Evolutionary conservation across 1,140 invertebrate species (phyloP).

Genomic region (Drosophila murphyi): DNA sequence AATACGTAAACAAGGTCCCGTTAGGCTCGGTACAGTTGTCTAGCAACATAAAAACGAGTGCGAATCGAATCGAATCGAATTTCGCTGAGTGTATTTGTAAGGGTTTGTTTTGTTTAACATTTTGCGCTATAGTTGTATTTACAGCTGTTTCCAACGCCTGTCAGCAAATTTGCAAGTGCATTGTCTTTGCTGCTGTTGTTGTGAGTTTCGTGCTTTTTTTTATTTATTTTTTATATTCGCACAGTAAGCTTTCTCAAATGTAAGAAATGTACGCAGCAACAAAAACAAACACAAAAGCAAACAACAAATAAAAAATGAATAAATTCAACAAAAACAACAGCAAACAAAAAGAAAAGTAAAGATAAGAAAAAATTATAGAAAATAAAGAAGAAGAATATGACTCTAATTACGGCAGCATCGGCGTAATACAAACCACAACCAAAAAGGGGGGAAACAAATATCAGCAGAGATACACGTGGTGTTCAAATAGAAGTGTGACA

Average conservation of each 20-base stretch:
- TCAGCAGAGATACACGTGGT: not conserved
- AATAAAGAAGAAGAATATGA: conserved; percentile 19
- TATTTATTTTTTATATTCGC: conserved; percentile 5
- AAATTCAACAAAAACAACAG: not conserved
- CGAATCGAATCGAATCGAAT: too few relatives aligned
- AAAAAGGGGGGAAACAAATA: not conserved
- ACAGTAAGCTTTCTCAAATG: conserved; percentile 5
- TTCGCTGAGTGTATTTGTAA: not conserved
- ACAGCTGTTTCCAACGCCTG: conserved; percentile 56
- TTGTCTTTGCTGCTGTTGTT: conserved; percentile 10
- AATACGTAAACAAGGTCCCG: too few relatives aligned
- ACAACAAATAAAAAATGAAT: not conserved
- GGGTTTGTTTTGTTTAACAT: not conserved
- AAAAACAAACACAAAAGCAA: not conserved
- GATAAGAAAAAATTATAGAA: not conserved
- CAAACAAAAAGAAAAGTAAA: not conserved
- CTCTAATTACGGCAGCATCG: conserved; percentile 55
- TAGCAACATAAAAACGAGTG: too few relatives aligned
- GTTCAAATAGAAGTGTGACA: not conserved
- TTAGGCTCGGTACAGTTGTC: too few relatives aligned
- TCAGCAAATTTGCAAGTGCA: conserved; percentile 44
- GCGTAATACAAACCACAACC: conserved; percentile 36
- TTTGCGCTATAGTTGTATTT: conserved; percentile 53
- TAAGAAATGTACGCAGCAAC: conserved; percentile 9
- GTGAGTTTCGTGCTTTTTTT: conserved; percentile 4